Evolutionary conservation across 2,888 invertebrate genomes (phyloP).

Genomic region (Harmothoe impar): DNA sequence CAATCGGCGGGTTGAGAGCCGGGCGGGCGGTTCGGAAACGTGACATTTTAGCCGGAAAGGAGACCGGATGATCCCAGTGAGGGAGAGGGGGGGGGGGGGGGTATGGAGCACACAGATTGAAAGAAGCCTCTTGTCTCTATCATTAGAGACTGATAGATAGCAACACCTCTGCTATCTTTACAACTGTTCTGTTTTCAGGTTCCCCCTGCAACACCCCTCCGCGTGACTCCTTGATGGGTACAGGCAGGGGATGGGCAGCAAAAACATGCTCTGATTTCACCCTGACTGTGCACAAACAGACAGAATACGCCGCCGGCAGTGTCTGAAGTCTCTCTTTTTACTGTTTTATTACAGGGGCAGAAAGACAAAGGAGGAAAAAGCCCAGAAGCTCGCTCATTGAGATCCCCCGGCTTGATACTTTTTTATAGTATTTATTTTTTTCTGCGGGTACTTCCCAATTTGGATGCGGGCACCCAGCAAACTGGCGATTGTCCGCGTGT

Average conservation of each 20-base stretch:
- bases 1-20: neutral
- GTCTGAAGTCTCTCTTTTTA: neutral
- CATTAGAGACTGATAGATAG: neutral
- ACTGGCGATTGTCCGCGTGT: no score
- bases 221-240: neutral
- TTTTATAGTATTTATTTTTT: neutral
- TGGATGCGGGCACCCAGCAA: neutral
- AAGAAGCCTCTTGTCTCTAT: neutral
- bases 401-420: neutral
- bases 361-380: constrained; percentile 5
- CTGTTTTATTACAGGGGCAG: neutral
- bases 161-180: neutral
- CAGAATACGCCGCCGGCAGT: neutral
- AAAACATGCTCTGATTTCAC: neutral
- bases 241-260: neutral
- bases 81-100: neutral
- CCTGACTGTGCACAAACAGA: neutral
- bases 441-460: neutral
- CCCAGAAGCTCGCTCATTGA: neutral
- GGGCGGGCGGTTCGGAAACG: constrained; percentile 12
- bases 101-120: neutral
- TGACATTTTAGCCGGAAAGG: constrained; percentile 10
- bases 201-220: neutral
- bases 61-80: neutral
- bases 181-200: neutral